phyloP scores from a whole-genome alignment of 2,888 invertebrate genomes.

The Torymus aiolomorphi region DNA sequence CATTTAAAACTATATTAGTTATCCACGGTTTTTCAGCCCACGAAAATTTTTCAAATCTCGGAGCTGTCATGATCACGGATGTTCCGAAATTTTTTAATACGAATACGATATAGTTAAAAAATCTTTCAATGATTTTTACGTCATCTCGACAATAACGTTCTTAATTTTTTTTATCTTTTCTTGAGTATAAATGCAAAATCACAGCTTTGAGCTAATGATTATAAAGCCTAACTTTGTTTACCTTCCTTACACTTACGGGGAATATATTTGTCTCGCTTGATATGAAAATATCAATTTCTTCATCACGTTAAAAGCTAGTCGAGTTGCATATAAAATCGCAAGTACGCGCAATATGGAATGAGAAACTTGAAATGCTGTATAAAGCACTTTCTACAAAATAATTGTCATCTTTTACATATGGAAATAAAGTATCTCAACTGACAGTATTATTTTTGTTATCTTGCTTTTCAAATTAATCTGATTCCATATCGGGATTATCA shows the following conservation, averaged over 20 bases:
- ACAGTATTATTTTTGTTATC: no score
- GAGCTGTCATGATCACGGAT: slow-evolving; percentile 28
- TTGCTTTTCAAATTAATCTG: no score
- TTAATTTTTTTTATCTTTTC: slow-evolving; percentile 37
- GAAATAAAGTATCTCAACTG: no score
- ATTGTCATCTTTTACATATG: no score
- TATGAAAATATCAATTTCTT: slow-evolving; percentile 37
- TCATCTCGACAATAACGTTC: slow-evolving; percentile 35
- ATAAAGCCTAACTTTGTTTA: slow-evolving; percentile 28
- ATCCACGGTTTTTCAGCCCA: slow-evolving; percentile 9
- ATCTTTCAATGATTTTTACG: slow-evolving; percentile 45
- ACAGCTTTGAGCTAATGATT: slow-evolving; percentile 56
- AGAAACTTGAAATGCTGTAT: background rate
- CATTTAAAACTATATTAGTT: slow-evolving; percentile 12
- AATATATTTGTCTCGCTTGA: slow-evolving; percentile 39
- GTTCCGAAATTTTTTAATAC: slow-evolving; percentile 11
- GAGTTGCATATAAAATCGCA: slow-evolving; percentile 18
- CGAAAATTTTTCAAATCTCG: slow-evolving; percentile 17
- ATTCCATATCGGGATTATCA: background rate
- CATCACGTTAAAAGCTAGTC: slow-evolving; percentile 41
- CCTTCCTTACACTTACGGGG: slow-evolving; percentile 41
- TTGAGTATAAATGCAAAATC: slow-evolving; percentile 56
- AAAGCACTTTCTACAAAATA: no score
- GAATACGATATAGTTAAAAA: slow-evolving; percentile 20
- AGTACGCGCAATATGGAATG: slow-evolving; percentile 29